Evolutionary conservation across 2,797 vertebrate species (phyloP), one percentile per base, ranked within the genome.

Genomic region (Typhlichthys eigenmanni): DNA sequence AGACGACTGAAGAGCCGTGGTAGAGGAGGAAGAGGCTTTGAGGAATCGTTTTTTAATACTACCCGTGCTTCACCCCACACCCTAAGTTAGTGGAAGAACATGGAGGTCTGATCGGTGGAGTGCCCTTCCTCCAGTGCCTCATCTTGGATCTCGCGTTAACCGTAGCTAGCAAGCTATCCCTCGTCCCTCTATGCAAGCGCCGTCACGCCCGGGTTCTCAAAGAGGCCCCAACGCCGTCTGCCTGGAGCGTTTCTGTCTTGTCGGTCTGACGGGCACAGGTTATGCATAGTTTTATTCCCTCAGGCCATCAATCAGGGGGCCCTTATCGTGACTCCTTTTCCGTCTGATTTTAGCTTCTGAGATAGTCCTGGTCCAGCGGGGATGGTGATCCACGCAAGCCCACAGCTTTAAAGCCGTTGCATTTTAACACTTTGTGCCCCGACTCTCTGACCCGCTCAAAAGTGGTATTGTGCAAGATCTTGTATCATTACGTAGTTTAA

Each of bases 1-100:
- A 24, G 89, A 89, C 24, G 92, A 94, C 78, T 94, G 88, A 94
- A 17, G 43, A 69, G 58, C 64, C 1, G 38, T 43, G 38, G 24
- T 2, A 2, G 9, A 2, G 38, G 38, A 8, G 8, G 38, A 9
- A 43, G 8, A 43, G 8, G 38, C 38, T 43, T 43, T 9, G 38
- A 9, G 24, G 24, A 29, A 29, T 29, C 24, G 4, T 29, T 9
- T 43, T 9, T 8, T 43, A 7, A 7, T 9, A 43, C 77, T 73
- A 50, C 79, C 66, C 60, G 62, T 7, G 53, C 68, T 80, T 79
- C 77, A 67, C 73, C 59, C 68, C 67, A 48, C 53, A 59, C 80
- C 60, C 66, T 71, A 47, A 67, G 47, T 83, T 72, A 56, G 70
- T 69, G 7, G 38, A 43, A 7, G 5, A 8, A 7, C 7, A 2